A percentile compares a stretch with the other conserved stretches of the same genome.
These are phyloP conservation scores for Sardinella longiceps DNA, from an alignment of 2,797 vertebrate genomes.

Conservation along the genomic window DNA sequence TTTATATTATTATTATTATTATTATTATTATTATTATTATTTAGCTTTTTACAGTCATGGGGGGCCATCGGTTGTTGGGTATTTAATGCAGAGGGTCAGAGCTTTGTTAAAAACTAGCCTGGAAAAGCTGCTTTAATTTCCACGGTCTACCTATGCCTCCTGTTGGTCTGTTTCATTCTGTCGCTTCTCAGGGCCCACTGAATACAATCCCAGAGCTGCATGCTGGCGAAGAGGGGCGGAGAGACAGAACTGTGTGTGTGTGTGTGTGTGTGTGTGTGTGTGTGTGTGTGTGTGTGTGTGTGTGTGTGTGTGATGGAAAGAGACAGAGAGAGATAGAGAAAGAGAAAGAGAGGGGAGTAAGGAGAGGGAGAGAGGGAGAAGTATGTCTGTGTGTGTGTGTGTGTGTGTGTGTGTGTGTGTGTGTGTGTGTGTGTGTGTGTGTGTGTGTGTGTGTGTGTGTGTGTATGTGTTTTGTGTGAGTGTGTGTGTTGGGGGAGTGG, in stretches of 20 bases:
- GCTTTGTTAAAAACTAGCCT: conserved; percentile 49
- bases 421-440: background rate
- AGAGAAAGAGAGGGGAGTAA: too few species aligned
- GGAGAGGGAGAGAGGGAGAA: conserved; percentile 20
- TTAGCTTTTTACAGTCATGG: background rate
- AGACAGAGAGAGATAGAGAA: conserved; percentile 56
- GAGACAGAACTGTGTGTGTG: conserved; percentile 36
- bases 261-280: conserved; percentile 56
- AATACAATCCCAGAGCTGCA: conserved; percentile 66
- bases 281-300: conserved; percentile 39
- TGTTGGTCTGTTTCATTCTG: conserved; percentile 81
- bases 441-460: conserved; percentile 7
- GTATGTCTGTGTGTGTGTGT: background rate
- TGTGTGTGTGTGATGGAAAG: conserved; percentile 27
- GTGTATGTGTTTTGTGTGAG: background rate
- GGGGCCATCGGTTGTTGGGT: conserved; percentile 33
- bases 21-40: background rate
- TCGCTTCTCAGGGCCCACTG: conserved; percentile 59
- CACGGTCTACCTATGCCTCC: conserved; percentile 87
- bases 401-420: conserved; percentile 6
- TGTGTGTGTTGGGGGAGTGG: background rate
- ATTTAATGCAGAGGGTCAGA: conserved; percentile 50
- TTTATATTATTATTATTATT: background rate
- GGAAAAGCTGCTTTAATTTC: conserved; percentile 61
- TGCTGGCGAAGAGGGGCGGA: conserved; percentile 30